phyloP scores from a whole-genome alignment of 1,140 invertebrate species.

The Idris sp. region DNA sequence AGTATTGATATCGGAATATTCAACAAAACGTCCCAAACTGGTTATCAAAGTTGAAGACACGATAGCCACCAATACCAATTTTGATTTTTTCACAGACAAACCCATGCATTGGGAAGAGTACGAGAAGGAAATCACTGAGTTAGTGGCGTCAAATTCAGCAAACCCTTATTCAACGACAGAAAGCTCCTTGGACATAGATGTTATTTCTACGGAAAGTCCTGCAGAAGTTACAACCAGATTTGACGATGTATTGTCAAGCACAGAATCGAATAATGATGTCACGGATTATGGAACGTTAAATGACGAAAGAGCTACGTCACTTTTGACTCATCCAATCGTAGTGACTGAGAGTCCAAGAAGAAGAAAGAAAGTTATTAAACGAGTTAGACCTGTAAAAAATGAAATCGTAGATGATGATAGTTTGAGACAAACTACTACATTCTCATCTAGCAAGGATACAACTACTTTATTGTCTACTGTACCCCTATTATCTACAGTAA shows the following conservation, averaged over 20 bases:
- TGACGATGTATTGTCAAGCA: slow-evolving; percentile 1
- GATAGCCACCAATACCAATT: slow-evolving; percentile 48
- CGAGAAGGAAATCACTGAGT: slow-evolving; percentile 19
- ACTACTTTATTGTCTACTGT: no score
- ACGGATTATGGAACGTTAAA: not conserved
- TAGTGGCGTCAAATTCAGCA: slow-evolving; percentile 38
- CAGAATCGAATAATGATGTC: slow-evolving; percentile 1
- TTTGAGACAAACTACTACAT: slow-evolving; percentile 23
- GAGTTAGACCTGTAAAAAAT: slow-evolving; percentile 60
- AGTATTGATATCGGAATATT: no score
- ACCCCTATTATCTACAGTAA: no score
- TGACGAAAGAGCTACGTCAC: not conserved
- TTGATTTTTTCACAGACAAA: slow-evolving; percentile 48
- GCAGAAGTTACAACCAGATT: not conserved
- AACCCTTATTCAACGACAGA: slow-evolving; percentile 45
- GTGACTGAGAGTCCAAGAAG: slow-evolving; percentile 10
- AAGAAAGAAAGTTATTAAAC: slow-evolving; percentile 68
- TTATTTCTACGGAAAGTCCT: slow-evolving; percentile 15
- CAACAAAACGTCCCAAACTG: slow-evolving; percentile 29
- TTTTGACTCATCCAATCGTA: slow-evolving; percentile 10
- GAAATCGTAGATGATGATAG: not conserved
- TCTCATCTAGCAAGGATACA: not conserved
- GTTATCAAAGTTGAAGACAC: slow-evolving; percentile 58
- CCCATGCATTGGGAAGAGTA: slow-evolving; percentile 24
- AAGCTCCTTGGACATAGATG: slow-evolving; percentile 24